A percentile compares a stretch with the other conserved stretches of the same genome.
phyloP scores from a whole-genome alignment of 2,113 vertebrate genomes.

The Crotalus viridis region DNA sequence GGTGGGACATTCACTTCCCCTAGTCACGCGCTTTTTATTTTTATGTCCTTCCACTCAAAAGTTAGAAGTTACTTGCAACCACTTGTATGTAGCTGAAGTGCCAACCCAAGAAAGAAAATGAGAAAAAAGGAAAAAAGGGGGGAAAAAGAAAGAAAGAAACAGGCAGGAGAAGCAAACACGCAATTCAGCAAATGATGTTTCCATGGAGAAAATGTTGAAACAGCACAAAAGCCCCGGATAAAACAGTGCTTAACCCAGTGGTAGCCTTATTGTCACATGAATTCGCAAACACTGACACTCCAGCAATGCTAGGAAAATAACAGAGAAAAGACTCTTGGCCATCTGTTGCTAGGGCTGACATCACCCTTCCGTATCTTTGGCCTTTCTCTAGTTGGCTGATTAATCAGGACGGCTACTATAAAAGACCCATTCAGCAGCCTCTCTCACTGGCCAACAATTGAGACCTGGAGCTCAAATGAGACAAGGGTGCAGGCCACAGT shows the following conservation, averaged over 20 bases:
- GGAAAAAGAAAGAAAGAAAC: constrained; percentile 25
- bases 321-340: constrained; percentile 48
- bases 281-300: neutral
- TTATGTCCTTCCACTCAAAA: constrained; percentile 26
- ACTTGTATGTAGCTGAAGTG: constrained; percentile 61
- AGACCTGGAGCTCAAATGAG: constrained; percentile 30
- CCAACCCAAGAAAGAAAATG: constrained; percentile 20
- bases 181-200: constrained; percentile 63
- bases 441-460: constrained; percentile 35
- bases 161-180: constrained; percentile 40
- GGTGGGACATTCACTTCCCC: too few species aligned
- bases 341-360: constrained; percentile 72
- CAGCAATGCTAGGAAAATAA: constrained; percentile 10
- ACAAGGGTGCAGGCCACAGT: constrained; percentile 38
- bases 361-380: constrained; percentile 54
- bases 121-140: neutral
- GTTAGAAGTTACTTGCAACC: constrained; percentile 59
- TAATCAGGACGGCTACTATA: constrained; percentile 46
- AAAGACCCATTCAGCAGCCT: constrained; percentile 49
- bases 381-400: constrained; percentile 27
- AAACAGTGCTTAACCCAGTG: constrained; percentile 66
- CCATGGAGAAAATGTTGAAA: constrained; percentile 60
- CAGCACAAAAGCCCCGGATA: constrained; percentile 50
- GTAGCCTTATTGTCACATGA: constrained; percentile 59
- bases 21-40: neutral